These are phyloP conservation scores for Venusia cambrica DNA, from an alignment of 2,888 invertebrate species.

Conservation along the genomic window DNA sequence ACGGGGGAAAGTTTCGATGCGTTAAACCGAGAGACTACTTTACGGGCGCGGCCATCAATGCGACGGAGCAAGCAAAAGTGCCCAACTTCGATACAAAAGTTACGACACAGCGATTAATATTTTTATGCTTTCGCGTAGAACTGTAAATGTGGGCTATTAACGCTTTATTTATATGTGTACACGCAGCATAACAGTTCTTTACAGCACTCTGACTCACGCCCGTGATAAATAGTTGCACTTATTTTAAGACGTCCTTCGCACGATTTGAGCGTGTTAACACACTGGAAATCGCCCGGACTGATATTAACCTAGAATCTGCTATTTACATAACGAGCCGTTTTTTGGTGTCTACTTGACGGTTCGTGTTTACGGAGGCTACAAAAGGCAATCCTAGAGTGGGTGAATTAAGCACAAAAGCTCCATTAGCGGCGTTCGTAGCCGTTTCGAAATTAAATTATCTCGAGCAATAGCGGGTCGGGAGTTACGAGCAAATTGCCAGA, in stretches of 20 bases:
- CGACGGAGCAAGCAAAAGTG: conserved; percentile 40
- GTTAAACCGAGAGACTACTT: conserved; percentile 51
- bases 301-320: conserved; percentile 56
- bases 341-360: conserved; percentile 39
- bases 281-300: conserved; percentile 59
- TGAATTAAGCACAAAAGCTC: conserved; percentile 49
- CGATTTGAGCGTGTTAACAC: conserved; percentile 63
- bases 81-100: conserved; percentile 48
- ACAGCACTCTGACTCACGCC: conserved; percentile 59
- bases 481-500: conserved; percentile 67
- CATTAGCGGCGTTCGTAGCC: conserved; percentile 47
- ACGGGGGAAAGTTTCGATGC: conserved; percentile 49
- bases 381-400: conserved; percentile 39
- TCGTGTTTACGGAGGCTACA: conserved; percentile 36
- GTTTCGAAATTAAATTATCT: conserved; percentile 61
- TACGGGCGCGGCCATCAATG: conserved; percentile 45
- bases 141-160: conserved; percentile 37
- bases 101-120: conserved; percentile 39
- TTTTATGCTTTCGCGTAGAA: conserved; percentile 40
- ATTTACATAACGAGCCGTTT: conserved; percentile 47
- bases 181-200: conserved; percentile 41
- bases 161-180: conserved; percentile 40
- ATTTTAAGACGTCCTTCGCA: conserved; percentile 76
- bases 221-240: conserved; percentile 62
- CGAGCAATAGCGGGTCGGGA: conserved; percentile 52